Conservation (phyloP, 1,140 invertebrate species). For the Drosophila rufa region DNA sequence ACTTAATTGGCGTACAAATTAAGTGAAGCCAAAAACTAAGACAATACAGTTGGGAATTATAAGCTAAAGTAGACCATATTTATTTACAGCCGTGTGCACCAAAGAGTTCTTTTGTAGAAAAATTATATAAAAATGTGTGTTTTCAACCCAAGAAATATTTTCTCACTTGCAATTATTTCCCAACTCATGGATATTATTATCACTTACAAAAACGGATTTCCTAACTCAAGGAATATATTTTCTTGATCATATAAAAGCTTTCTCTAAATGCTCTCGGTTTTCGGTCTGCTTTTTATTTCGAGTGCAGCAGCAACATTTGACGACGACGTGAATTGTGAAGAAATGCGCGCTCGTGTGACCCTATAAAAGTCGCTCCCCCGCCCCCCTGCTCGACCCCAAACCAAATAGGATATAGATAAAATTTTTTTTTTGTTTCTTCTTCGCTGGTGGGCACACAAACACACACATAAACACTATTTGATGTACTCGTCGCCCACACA, state of each 20-base stretch:
- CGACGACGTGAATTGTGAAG: conserved; percentile 75
- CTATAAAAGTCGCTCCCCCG: conserved; percentile 48
- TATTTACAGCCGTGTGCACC: too few species aligned
- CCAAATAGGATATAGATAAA: conserved; percentile 84
- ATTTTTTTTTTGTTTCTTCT: conserved; percentile 71
- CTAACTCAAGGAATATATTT: not conserved
- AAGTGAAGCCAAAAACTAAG: too few species aligned
- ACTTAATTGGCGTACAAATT: too few species aligned
- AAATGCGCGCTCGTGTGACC: conserved; percentile 81
- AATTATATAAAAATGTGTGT: too few species aligned
- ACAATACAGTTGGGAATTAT: too few species aligned
- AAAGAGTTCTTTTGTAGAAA: too few species aligned
- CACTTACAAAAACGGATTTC: not conserved
- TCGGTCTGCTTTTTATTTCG: not conserved
- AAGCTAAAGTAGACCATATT: too few species aligned
- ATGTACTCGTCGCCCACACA: conserved; percentile 43
- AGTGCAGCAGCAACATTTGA: conserved; percentile 30
- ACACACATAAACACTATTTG: conserved; percentile 39
- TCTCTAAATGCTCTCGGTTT: not conserved
- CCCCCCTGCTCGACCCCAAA: conserved; percentile 19
- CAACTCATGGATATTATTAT: too few species aligned
- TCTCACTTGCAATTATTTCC: not conserved
- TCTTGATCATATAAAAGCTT: too few species aligned
- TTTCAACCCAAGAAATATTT: not conserved
- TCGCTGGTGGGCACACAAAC: conserved; percentile 45